Evolutionary conservation across 2,113 vertebrate genomes (phyloP).

Genomic region (Macquaria australasica): DNA sequence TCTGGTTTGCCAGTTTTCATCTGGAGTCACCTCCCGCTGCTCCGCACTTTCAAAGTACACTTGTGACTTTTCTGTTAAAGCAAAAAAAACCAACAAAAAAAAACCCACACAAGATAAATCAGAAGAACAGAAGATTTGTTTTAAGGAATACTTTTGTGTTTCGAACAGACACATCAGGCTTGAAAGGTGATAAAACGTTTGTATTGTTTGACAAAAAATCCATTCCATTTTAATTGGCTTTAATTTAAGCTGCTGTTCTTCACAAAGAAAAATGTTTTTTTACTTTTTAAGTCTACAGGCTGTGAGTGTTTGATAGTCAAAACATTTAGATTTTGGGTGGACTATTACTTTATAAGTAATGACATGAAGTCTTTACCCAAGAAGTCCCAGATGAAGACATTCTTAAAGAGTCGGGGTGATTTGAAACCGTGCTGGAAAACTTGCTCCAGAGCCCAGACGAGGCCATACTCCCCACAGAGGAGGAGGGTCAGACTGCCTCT

Average conservation of each 20-base stretch:
- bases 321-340: background rate
- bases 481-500: conserved; percentile 95
- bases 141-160: background rate
- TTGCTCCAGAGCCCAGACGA: conserved; percentile 97
- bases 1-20: conserved; percentile 96
- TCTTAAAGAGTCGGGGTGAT: conserved; percentile 97
- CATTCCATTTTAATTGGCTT: background rate
- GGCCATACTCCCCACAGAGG: conserved; percentile 96
- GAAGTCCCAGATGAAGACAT: conserved; percentile 99
- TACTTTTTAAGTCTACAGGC: background rate
- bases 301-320: background rate
- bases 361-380: conserved; percentile 84
- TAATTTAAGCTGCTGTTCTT: background rate
- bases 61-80: conserved; percentile 94
- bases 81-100: no score
- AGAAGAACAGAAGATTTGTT: no score
- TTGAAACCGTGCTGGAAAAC: conserved; percentile 99
- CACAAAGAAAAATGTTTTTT: no score
- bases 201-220: background rate
- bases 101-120: no score
- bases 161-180: background rate
- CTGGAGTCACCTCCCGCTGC: conserved; percentile 88
- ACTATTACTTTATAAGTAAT: background rate
- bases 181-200: background rate
- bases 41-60: conserved; percentile 95